Base-by-base conservation (phyloP, 2,113 vertebrate species). In the Geococcyx californianus region DNA sequence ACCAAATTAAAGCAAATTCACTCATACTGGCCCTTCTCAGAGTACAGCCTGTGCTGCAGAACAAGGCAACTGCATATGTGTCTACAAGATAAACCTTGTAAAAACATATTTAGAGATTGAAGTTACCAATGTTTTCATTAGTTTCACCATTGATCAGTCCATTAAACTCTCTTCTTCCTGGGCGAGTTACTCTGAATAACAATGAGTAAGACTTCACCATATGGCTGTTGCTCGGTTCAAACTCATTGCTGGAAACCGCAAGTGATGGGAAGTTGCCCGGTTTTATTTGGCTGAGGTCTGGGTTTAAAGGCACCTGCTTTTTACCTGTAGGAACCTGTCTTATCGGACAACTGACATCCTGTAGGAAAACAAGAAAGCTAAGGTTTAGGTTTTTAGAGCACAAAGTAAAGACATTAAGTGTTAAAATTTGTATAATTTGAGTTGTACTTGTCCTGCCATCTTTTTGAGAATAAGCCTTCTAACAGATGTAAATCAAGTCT, bases 221-320 rank as follows among this genome's bases (percentile, higher is more conserved):
- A 98, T 99, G 99, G 97, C 99, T 99, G 98, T 99, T 99, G 98
- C 99, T 99, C 91, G 99, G 99, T 96, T 99, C 99, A 98, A 99
- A 99, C 98, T 99, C 99, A 78, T 99, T 99, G 98, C 99, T 99
- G 98, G 99, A 99, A 92, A 99, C 99, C 58, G 99, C 98, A 94
- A 99, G 98, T 38, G 99, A 99, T 67, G 99, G 99, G 97, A 98
- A 99, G 98, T 98, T 98, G 98, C 98, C 98, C 40, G 98, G 98
- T 98, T 99, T 99, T 90, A 98, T 98, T 98, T 99, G 99, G 98
- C 98, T 99, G 98, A 98, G 98, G 97, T 99, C 99, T 94, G 99
- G 99, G 97, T 99, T 99, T 98, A 99, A 99, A 99, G 99, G 99
- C 99, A 99, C 99, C 99, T 99, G 99, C 98, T 99, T 99, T 99